Percentiles rank a stretch among this genome's conserved stretches.
phyloP scores from a whole-genome alignment of 2,888 invertebrate species.

The Drosophila monieri region DNA sequence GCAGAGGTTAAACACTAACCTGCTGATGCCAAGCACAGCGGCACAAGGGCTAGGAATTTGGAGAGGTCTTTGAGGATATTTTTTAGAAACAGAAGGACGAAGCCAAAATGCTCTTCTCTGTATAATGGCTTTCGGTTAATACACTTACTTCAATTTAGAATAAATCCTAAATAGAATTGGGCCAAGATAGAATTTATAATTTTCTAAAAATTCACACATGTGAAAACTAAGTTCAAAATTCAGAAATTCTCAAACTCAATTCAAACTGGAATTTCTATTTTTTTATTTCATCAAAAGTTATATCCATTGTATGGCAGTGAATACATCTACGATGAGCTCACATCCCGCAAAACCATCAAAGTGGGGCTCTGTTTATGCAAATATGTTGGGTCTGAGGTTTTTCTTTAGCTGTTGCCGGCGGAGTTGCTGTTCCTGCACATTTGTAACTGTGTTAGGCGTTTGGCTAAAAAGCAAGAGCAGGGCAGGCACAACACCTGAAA shows the following conservation, averaged over 20 bases:
- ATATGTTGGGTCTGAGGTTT: conserved; percentile 60
- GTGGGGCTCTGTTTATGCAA: conserved; percentile 63
- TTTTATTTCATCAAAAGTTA: conserved; percentile 14
- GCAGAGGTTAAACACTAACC: conserved; percentile 74
- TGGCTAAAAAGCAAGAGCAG: conserved; percentile 31
- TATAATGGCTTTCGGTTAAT: too few species aligned
- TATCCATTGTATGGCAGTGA: conserved; percentile 2
- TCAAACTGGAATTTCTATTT: neutral
- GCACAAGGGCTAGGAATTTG: conserved; percentile 46
- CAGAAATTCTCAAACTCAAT: neutral
- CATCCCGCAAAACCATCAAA: conserved; percentile 30
- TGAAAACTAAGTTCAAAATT: neutral
- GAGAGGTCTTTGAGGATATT: neutral
- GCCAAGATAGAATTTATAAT: neutral
- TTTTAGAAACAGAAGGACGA: neutral
- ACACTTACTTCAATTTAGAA: too few species aligned
- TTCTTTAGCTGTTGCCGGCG: conserved; percentile 31
- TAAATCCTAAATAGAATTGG: too few species aligned
- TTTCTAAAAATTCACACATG: neutral
- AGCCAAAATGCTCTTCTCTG: conserved; percentile 14
- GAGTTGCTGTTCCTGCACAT: conserved; percentile 20
- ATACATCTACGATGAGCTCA: conserved; percentile 17
- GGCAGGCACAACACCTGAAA: conserved; percentile 26
- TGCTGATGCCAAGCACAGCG: conserved; percentile 55
- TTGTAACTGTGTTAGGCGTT: conserved; percentile 58